Evolutionary conservation across 2,797 vertebrate genomes (phyloP).

Genomic region (Poliocrania exsul): DNA sequence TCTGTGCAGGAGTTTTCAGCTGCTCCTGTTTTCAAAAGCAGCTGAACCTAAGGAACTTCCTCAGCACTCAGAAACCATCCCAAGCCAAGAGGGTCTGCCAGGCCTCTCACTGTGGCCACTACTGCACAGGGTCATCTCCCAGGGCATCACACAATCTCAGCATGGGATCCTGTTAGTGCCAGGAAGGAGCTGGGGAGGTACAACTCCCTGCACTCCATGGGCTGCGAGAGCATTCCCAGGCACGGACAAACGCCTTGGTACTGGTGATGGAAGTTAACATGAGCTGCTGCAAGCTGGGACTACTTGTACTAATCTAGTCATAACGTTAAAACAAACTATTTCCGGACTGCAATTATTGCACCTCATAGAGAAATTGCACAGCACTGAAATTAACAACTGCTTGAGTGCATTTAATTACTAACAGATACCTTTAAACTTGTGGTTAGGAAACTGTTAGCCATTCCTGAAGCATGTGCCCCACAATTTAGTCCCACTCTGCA

Average conservation of each 20-base stretch:
- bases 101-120: not conserved
- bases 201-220: accelerated
- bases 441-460: constrained; percentile 47
- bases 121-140: not conserved
- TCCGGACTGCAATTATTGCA: constrained; percentile 62
- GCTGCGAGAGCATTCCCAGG: not conserved
- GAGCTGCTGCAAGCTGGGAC: not conserved
- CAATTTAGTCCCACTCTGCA: constrained; percentile 45
- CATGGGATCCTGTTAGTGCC: accelerated
- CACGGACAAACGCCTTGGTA: not conserved
- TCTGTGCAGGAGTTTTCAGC: not conserved
- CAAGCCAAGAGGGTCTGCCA: not conserved
- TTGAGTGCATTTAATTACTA: constrained; percentile 69
- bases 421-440: constrained; percentile 68
- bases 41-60: not conserved
- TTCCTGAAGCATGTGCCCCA: constrained; percentile 54
- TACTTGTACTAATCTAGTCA: constrained; percentile 36
- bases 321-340: constrained; percentile 39
- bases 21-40: not conserved
- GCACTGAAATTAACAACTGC: constrained; percentile 58
- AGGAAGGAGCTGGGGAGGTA: not conserved
- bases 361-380: constrained; percentile 17
- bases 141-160: not conserved
- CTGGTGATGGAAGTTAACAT: not conserved
- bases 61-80: not conserved